A percentile compares a stretch with the other conserved stretches of the same genome.
These are phyloP conservation scores for Urocyon cinereoargenteus DNA, from an alignment of 2,797 vertebrate genomes.

Conservation along the genomic window DNA sequence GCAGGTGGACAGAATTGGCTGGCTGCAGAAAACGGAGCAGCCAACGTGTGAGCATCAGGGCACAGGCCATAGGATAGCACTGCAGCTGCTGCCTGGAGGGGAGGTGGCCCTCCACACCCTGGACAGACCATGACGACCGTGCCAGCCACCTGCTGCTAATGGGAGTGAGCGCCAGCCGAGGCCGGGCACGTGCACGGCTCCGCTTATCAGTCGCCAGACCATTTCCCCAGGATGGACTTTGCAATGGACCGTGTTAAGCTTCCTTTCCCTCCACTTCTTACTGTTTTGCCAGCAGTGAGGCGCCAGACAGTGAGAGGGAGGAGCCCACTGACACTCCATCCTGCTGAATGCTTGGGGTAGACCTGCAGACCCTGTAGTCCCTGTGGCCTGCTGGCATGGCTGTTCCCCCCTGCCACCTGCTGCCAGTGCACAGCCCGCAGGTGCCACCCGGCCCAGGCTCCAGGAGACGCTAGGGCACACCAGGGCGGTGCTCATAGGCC, in stretches of 20 bases:
- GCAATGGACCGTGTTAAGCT: neutral
- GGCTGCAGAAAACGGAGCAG: neutral
- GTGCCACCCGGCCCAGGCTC: neutral
- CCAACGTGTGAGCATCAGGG: fast-evolving
- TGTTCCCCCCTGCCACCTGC: neutral
- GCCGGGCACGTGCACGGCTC: fast-evolving
- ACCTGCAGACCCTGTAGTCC: fast-evolving
- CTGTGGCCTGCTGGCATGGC: no score
- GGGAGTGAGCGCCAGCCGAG: fast-evolving
- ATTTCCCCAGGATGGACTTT: neutral
- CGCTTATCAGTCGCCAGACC: fast-evolving
- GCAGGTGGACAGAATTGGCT: neutral
- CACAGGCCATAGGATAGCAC: fast-evolving
- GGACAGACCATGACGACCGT: fast-evolving
- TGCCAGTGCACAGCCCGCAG: neutral
- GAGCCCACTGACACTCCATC: neutral
- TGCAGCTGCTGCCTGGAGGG: fast-evolving
- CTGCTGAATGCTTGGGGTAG: fast-evolving
- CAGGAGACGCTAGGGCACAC: neutral
- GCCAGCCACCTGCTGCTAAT: fast-evolving
- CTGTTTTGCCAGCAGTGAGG: neutral
- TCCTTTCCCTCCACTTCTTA: neutral
- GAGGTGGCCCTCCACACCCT: neutral
- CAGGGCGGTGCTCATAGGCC: neutral
- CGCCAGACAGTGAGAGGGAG: neutral